Evolutionary conservation across 2,113 vertebrate species (phyloP).

Genomic region (Chaenogobius annularis): DNA sequence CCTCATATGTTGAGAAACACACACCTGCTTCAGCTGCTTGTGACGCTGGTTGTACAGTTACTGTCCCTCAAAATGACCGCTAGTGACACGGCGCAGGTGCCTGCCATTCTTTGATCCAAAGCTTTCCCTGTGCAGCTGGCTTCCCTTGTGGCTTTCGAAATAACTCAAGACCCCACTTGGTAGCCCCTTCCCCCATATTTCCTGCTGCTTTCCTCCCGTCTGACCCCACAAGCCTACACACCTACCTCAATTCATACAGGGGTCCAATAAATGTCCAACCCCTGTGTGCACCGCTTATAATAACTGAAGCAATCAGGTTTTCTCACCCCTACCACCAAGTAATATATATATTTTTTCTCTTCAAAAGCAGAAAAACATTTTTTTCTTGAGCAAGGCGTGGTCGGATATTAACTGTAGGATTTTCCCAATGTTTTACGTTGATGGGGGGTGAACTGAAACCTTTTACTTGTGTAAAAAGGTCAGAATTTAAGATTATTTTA

Average conservation of each 20-base stretch:
- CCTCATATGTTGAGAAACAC: neutral
- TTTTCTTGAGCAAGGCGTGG: too few relatives aligned
- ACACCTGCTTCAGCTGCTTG: slow-evolving; percentile 4
- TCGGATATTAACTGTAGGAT: too few relatives aligned
- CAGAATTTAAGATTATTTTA: too few relatives aligned
- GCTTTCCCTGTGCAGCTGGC: slow-evolving; percentile 66
- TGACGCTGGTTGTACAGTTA: slow-evolving; percentile 28
- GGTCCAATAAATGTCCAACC: slow-evolving; percentile 67
- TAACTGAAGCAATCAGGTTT: slow-evolving; percentile 33
- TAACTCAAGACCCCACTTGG: slow-evolving; percentile 55
- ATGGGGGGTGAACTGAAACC: too few relatives aligned
- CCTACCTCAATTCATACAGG: slow-evolving; percentile 65
- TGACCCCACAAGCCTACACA: slow-evolving; percentile 52
- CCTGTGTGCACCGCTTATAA: slow-evolving; percentile 47
- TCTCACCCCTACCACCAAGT: neutral
- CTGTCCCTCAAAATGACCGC: slow-evolving; percentile 57
- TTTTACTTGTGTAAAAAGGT: too few relatives aligned
- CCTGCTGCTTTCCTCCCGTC: slow-evolving; percentile 57
- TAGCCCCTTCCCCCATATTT: slow-evolving; percentile 48
- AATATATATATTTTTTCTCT: neutral
- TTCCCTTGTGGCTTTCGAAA: slow-evolving; percentile 73
- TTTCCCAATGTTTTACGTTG: too few relatives aligned
- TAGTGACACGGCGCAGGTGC: slow-evolving; percentile 61
- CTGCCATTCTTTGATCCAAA: slow-evolving; percentile 68
- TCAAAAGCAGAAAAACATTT: too few relatives aligned